These are phyloP conservation scores for Strongylocentrotus purpuratus DNA, from an alignment of 35 echinoderm and acorn worm genomes.

Conservation along the genomic window DNA sequence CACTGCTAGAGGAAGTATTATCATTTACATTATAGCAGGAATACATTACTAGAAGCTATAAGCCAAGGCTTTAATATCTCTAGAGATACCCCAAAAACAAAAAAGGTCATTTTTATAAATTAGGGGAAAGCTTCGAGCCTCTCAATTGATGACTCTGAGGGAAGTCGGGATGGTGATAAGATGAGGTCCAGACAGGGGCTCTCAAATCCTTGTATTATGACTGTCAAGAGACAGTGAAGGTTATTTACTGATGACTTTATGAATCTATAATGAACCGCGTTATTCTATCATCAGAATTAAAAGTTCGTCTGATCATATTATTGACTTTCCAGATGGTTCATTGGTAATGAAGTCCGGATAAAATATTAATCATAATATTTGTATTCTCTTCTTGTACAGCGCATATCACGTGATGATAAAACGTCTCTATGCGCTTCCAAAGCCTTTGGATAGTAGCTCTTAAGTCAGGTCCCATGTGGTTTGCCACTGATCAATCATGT, in stretches of 20 bases:
- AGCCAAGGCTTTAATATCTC: neutral
- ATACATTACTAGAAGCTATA: neutral
- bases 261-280: neutral
- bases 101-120: slow-evolving; percentile 6
- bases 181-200: neutral
- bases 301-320: neutral
- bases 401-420: too few species aligned
- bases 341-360: too few species aligned
- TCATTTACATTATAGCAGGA: neutral
- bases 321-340: neutral
- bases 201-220: neutral
- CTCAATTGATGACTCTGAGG: neutral
- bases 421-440: too few species aligned
- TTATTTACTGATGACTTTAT: neutral
- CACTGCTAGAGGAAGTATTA: neutral
- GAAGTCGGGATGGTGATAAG: neutral
- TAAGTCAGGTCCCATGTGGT: too few species aligned
- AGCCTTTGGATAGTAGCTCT: too few species aligned
- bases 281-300: neutral
- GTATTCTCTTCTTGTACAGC: too few species aligned
- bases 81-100: neutral
- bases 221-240: neutral
- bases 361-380: too few species aligned
- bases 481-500: too few species aligned
- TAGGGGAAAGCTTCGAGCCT: neutral